Conservation (phyloP, 1,140 invertebrate genomes). For the Hetaerina americana region DNA sequence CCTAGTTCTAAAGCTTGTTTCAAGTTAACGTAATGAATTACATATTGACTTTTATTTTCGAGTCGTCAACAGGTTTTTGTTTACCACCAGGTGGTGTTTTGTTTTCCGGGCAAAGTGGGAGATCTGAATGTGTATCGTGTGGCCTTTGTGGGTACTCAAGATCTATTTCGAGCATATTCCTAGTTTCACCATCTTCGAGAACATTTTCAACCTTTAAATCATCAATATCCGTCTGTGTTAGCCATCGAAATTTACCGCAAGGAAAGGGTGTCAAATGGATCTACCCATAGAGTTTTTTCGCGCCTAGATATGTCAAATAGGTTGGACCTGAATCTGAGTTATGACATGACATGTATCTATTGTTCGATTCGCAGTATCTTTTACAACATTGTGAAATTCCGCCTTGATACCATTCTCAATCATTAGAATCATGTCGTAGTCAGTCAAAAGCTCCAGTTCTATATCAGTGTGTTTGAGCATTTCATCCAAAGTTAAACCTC, state of each 20-base stretch:
- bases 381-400: constrained; percentile 24
- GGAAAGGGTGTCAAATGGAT: no score
- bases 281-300: neutral
- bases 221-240: no score
- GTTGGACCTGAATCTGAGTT: neutral
- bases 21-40: neutral
- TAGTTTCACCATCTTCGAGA: neutral
- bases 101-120: neutral
- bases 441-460: constrained; percentile 26
- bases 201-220: neutral
- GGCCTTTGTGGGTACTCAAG: neutral
- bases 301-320: neutral
- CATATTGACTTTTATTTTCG: neutral
- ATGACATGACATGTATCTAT: constrained; percentile 22
- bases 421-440: constrained; percentile 26
- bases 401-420: no score
- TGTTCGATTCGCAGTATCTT: constrained; percentile 26
- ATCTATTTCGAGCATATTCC: neutral
- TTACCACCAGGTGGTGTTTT: no score
- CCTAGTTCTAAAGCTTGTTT: neutral
- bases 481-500: no score
- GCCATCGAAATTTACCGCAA: no score
- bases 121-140: neutral
- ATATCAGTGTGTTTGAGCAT: neutral
- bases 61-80: no score